Evolutionary conservation across 1,140 invertebrate species (phyloP), one percentile per base, ranked within the genome.

Genomic region (Gerris buenoi): DNA sequence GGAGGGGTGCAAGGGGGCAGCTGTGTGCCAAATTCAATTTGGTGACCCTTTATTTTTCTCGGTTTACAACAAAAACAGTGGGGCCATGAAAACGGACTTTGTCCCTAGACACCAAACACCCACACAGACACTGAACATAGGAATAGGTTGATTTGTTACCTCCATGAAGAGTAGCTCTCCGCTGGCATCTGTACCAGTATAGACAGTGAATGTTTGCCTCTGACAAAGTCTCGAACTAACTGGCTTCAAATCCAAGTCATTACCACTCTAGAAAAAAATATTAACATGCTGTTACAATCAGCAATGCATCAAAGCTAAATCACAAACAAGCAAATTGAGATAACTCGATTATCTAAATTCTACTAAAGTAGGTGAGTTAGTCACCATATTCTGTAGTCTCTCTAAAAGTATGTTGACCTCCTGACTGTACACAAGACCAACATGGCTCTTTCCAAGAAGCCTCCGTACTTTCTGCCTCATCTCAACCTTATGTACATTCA

Each of bases 321-420:
- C n/a, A n/a, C n/a, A n/a, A n/a, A n/a, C n/a, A n/a, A n/a, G n/a
- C n/a, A n/a, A n/a, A n/a, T n/a, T n/a, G n/a, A n/a, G n/a, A n/a
- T n/a, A n/a, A n/a, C n/a, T n/a, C n/a, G n/a, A n/a, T n/a, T n/a
- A n/a, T n/a, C n/a, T n/a, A n/a, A n/a, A n/a, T n/a, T n/a, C n/a
- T n/a, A n/a, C n/a, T n/a, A n/a, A n/a, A n/a, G n/a, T n/a, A 64
- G 22, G 62, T 33, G 15, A 67, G 60, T 26, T 15, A 66, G 84
- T 85, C 81, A 97, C 95, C 81, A 98, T 81, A 79, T 94, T 91
- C 71, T 90, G 85, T 66, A 99, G 89, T 77, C 97, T 90, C 77
- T 99, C 97, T 2, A 99, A 82, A 3, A 99, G 82, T 76, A 93
- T 88, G 78, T 99, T 98, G 10, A 99, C 89, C 79, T 98, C 94